phyloP scores from a whole-genome alignment of 1,140 invertebrate species.

The Ooceraea biroi region DNA sequence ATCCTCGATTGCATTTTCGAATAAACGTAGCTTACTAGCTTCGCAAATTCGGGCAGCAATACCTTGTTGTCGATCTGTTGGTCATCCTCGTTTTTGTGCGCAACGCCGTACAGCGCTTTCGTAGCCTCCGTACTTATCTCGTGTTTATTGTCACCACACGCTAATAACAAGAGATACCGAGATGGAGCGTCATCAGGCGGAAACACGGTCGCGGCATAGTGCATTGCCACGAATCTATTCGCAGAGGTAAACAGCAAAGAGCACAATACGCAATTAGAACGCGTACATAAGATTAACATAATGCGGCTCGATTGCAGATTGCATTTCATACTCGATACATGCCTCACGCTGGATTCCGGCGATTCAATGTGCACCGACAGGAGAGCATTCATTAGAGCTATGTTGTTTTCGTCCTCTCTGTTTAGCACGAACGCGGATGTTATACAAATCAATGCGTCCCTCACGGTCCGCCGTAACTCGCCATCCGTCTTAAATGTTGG shows the following conservation, averaged over 20 bases:
- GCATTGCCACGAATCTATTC: slow-evolving; percentile 91
- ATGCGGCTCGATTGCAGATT: slow-evolving; percentile 60
- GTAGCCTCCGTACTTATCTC: slow-evolving; percentile 91
- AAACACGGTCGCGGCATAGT: slow-evolving; percentile 94
- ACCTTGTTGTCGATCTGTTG: slow-evolving; percentile 77
- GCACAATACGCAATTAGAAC: slow-evolving; percentile 5
- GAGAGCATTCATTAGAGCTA: slow-evolving; percentile 87
- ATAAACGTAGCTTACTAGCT: slow-evolving; percentile 89
- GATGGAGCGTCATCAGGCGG: slow-evolving; percentile 93
- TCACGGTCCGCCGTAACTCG: slow-evolving; percentile 86
- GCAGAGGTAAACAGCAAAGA: slow-evolving; percentile 67
- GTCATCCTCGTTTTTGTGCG: slow-evolving; percentile 85
- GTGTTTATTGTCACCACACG: slow-evolving; percentile 94
- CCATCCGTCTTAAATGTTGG: slow-evolving; percentile 84
- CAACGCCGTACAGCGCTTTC: slow-evolving; percentile 89
- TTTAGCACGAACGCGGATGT: slow-evolving; percentile 86
- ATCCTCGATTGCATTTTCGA: slow-evolving; percentile 88
- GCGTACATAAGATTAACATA: slow-evolving; percentile 20
- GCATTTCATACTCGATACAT: slow-evolving; percentile 63
- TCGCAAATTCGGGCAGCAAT: slow-evolving; percentile 86
- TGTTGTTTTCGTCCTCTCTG: slow-evolving; percentile 79
- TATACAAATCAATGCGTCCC: slow-evolving; percentile 88
- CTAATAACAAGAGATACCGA: slow-evolving; percentile 93
- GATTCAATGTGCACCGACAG: slow-evolving; percentile 83
- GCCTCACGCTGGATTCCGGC: slow-evolving; percentile 80